Base-by-base conservation (phyloP, 2,797 vertebrate genomes). In the Pseudochaenichthys georgianus region DNA sequence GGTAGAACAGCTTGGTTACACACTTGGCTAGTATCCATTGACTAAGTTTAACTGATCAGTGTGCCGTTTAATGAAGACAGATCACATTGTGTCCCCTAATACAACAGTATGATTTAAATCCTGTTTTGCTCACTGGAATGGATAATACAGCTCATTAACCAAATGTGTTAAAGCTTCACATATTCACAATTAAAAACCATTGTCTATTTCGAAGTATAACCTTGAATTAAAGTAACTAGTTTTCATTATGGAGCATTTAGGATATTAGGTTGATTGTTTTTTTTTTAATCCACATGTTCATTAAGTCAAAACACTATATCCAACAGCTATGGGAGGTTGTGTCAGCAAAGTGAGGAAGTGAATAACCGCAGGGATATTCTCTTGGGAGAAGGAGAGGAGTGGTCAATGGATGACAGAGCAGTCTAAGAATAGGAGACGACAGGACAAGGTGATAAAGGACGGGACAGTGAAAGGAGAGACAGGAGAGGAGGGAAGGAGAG, bases 361-460 rank as follows among this genome's bases (percentile, higher is more conserved):
- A 78, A n/a, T 64, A 64, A 69, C 50, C 43, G 74, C 54, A 59
- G 45, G 28, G 61, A 64, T 9, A 38, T 8, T 34, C 34, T 34
- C 21, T 1, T 61, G 51, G 61, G 48, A 71, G 59, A 67, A 76
- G 47, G 68, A 78, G 73, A 75, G 71, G 54, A 70, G 60, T 42
- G 74, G 77, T 70, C 68, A 71, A 67, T 46, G 71, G 53, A 79
- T 86, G 84, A 87, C 78, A 58, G 77, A 90, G 73, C 70, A 77
- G 73, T 64, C 86, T 74, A 75, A 86, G 86, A 91, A 91, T 84
- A 89, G 84, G 81, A 85, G 77, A 38, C 9, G 84, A 82, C 73
- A 73, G 80, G 65, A 81, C 70, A 81, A 87, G 84, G 84, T 82
- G 85, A 91, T 75, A 58, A 84, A 85, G 78, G 80, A 85, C 66